A percentile compares a stretch with the other conserved stretches of the same genome.
Conservation (phyloP, 2,113 vertebrate species). For the Gobius niger region DNA sequence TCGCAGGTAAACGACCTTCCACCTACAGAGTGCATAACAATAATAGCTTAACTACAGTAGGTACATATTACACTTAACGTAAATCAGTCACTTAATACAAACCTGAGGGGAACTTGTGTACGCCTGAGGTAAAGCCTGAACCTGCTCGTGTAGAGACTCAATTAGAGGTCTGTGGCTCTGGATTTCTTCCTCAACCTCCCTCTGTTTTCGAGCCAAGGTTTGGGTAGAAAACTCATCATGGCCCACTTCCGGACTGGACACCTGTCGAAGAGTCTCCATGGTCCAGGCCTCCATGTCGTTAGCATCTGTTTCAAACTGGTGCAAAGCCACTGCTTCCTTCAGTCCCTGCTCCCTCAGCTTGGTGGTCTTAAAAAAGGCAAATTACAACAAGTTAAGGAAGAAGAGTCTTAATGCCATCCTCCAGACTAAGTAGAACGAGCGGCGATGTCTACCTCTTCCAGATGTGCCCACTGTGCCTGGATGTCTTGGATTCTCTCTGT, state of each 20-base stretch:
- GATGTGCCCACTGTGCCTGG: constrained; percentile 81
- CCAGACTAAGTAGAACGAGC: neutral
- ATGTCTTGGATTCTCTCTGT: constrained; percentile 79
- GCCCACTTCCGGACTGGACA: constrained; percentile 88
- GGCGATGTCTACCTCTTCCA: constrained; percentile 76
- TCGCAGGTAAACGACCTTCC: constrained; percentile 79
- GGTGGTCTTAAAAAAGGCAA: constrained; percentile 65
- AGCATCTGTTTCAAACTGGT: constrained; percentile 90
- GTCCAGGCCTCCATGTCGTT: constrained; percentile 89
- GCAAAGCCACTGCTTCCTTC: constrained; percentile 82
- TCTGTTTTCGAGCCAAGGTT: constrained; percentile 87
- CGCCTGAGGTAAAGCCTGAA: constrained; percentile 66
- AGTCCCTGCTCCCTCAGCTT: constrained; percentile 79
- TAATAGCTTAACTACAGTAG: constrained; percentile 7
- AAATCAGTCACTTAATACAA: constrained; percentile 14
- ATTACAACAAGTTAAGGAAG: constrained; percentile 11
- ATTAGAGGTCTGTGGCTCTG: constrained; percentile 82
- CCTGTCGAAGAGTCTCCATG: constrained; percentile 83
- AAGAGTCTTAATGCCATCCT: neutral
- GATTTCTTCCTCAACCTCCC: constrained; percentile 90
- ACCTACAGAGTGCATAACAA: constrained; percentile 49
- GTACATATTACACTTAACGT: constrained; percentile 11
- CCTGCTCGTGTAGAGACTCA: constrained; percentile 85
- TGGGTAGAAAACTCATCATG: constrained; percentile 92
- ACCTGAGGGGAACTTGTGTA: constrained; percentile 70